Evolutionary conservation across 2,888 invertebrate species (phyloP).

Genomic region (Drosophila koepferae): DNA sequence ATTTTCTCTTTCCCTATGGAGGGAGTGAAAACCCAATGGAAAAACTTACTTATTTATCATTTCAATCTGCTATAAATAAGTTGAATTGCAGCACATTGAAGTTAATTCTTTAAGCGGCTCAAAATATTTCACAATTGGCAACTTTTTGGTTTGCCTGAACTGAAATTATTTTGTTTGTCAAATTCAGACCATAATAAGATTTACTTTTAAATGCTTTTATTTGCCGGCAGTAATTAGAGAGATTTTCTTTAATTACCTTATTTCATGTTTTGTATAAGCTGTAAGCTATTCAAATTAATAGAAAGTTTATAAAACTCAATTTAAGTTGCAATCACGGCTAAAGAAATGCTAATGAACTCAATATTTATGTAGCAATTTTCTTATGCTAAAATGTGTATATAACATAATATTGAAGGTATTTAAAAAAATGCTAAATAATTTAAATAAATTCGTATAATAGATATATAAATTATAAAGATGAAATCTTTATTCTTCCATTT

Average conservation of each 20-base stretch:
- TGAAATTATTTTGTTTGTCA: background rate
- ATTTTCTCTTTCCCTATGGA: conserved; percentile 3
- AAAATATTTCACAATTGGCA: background rate
- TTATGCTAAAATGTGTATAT: background rate
- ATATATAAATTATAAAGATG: too few species aligned
- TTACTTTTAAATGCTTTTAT: background rate
- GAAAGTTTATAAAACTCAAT: conserved; percentile 6
- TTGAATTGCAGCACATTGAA: background rate
- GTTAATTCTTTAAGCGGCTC: background rate
- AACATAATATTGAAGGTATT: too few species aligned
- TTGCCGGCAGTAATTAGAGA: background rate
- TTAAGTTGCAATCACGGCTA: background rate
- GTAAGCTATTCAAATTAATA: conserved; percentile 1
- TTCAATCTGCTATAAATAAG: background rate
- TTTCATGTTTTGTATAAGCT: background rate
- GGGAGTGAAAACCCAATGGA: background rate
- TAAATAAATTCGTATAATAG: too few species aligned
- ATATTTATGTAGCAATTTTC: background rate
- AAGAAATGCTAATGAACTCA: background rate
- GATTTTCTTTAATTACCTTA: background rate
- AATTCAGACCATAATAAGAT: background rate
- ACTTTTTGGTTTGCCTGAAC: background rate
- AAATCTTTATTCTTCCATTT: too few species aligned
- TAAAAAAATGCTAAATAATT: too few species aligned
- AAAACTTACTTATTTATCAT: background rate